Base-by-base conservation (phyloP, 1,140 invertebrate genomes). In the Drosophila novamexicana region DNA sequence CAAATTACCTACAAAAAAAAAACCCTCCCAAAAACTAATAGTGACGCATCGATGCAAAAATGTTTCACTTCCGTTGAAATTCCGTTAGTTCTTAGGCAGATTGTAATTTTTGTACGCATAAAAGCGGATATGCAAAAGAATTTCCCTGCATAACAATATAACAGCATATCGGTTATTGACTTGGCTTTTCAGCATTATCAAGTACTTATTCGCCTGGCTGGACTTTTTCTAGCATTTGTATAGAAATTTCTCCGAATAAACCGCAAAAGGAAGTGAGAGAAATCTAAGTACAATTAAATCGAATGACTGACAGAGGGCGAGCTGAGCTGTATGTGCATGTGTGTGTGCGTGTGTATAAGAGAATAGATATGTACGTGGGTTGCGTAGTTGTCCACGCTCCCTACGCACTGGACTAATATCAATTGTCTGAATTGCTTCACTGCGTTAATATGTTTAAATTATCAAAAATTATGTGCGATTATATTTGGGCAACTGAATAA, bases 91-190 rank as follows among this genome's bases (percentile, higher is more conserved):
- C 10, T 49, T 49, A 1, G 12, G 6, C 1, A n/a, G 7, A 50
- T 50, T 7, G n/a, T 12, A n/a, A 50, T 50, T 50, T 50, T 50
- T 50, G 12, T n/a, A 34, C 7, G 49, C 49, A 50, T 32, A 1
- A 6, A 50, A 50, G 49, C 49, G 49, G 29, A 32, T 32, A 7
- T 32, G 3, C n/a, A 7, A 32, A 50, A 34, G 29, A 29, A 50
- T 32, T 32, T 50, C 12, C 22, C 22, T 12, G 45, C 45, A 49
- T 29, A 49, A 29, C 22, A 18, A 49, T 39, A 39, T 39, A 39
- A 22, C 3, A 29, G 22, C 4, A 29, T 29, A 22, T 22, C 22
- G 22, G 22, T 22, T 22, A 22, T 22, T 22, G 22, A 2, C 2
- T 22, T 22, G 3, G 4, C 0, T 29, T 29, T 29, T 0, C 22